Base-by-base conservation (phyloP, 1,140 invertebrate genomes). In the Drosophila varians region DNA sequence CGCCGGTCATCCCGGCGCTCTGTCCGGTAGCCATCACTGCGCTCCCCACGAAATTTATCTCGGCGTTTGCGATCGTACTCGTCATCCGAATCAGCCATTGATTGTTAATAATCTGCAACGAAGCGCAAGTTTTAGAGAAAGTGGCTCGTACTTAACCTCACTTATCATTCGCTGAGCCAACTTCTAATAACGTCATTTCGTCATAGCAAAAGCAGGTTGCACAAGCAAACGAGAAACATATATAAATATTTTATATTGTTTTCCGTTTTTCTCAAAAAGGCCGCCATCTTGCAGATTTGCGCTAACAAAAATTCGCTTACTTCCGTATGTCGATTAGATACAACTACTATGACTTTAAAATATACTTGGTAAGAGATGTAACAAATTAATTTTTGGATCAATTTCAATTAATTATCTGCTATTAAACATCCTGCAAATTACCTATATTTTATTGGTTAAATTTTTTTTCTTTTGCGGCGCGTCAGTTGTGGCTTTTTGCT, bases 21-120 rank as follows among this genome's bases (percentile, higher is more conserved):
- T 64, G 95, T 94, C 74, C 95, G 93, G 77, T 95, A 96, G 64
- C 94, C 96, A 65, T 96, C 96, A 3, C 94, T 94, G 66, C 96
- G 93, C 93, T 98, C 96, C 6, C 96, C 96, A 47, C 96, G 93
- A 84, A 98, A 98, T 90, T 98, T 98, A 77, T 98, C 96, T 26
- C 97, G 93, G 38, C 96, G 92, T 89, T 97, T 97, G 21, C 96
- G 93, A 91, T 97, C 96, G 80, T 97, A 97, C 89, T 98, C 96
- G 92, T 98, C 97, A 91, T 98, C 97, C 76, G 96, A 97, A 90
- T 98, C 97, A 66, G 92, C 97, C 97, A 98, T 98, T 66, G n/a
- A 52, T 72, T 68, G 26, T 56, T 72, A 72, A 40, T 2, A 60
- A 61, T 7, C 26, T 12, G 14, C 12, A 26, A 28, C 4, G 5